These are phyloP conservation scores for Drosophila melanocephala DNA, from an alignment of 2,888 invertebrate genomes.

Conservation along the genomic window DNA sequence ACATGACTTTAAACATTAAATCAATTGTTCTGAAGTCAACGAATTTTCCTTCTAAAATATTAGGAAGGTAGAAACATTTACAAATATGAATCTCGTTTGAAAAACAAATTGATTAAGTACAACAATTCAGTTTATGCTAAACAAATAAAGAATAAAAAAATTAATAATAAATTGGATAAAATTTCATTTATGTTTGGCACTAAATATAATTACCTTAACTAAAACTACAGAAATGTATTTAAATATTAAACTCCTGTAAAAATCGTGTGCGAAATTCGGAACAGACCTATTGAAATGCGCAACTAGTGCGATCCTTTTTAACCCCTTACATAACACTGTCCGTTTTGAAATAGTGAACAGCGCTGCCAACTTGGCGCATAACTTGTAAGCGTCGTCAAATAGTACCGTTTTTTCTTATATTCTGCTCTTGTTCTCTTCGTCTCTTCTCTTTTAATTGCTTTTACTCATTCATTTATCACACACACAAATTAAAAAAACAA, in stretches of 20 bases:
- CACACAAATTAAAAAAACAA: slow-evolving; percentile 33
- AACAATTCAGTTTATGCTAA: not conserved
- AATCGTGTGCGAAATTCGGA: slow-evolving; percentile 10
- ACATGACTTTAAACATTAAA: not conserved
- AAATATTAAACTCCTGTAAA: not conserved
- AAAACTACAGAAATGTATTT: not conserved
- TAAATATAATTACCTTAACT: not conserved
- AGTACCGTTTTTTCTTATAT: slow-evolving; percentile 38
- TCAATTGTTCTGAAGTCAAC: not conserved
- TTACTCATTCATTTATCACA: slow-evolving; percentile 46
- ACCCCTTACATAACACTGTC: slow-evolving; percentile 15
- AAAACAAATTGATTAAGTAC: not conserved
- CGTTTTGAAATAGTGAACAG: slow-evolving; percentile 34
- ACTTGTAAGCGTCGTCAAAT: slow-evolving; percentile 43
- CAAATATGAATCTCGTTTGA: not conserved
- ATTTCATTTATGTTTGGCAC: not conserved
- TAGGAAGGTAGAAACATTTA: not conserved
- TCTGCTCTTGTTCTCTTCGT: slow-evolving; percentile 63
- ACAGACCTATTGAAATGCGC: slow-evolving; percentile 27
- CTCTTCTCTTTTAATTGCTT: slow-evolving; percentile 69
- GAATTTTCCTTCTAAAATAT: not conserved
- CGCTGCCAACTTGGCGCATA: slow-evolving; percentile 33
- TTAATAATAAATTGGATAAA: not conserved
- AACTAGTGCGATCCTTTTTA: slow-evolving; percentile 36
- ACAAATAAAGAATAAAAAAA: not conserved